These are phyloP conservation scores for Phytoseiulus persimilis DNA, from an alignment of 2,888 invertebrate genomes.

Conservation along the genomic window DNA sequence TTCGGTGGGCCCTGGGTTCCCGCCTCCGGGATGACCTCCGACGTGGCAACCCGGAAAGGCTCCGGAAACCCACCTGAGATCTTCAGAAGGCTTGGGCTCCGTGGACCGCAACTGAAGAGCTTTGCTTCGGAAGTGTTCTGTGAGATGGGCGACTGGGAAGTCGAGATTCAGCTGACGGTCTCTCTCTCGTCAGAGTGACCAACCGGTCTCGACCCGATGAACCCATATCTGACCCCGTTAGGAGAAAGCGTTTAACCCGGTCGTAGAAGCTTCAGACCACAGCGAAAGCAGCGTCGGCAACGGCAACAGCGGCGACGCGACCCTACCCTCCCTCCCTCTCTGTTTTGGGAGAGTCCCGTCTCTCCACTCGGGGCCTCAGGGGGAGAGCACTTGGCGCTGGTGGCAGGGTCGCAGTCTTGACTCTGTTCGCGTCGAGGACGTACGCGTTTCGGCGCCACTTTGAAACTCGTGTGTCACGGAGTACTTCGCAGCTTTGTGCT, in stretches of 20 bases:
- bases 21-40: too few species aligned
- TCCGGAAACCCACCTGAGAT: too few species aligned
- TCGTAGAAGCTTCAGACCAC: neutral
- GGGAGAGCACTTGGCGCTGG: neutral
- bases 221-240: neutral
- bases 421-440: neutral
- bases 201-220: neutral
- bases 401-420: neutral
- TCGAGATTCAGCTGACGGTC: too few species aligned
- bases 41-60: too few species aligned
- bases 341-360: neutral
- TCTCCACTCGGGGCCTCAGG: neutral
- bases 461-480: neutral
- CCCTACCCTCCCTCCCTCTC: neutral
- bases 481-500: neutral
- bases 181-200: too few species aligned
- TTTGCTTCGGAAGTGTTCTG: too few species aligned
- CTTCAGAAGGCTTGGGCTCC: too few species aligned
- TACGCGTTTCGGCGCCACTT: neutral
- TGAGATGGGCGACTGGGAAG: too few species aligned
- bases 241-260: neutral
- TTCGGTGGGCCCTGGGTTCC: too few species aligned
- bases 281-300: neutral
- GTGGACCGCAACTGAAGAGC: too few species aligned
- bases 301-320: neutral